These are phyloP conservation scores for Phania funesta DNA, from an alignment of 2,888 invertebrate species.

Conservation along the genomic window DNA sequence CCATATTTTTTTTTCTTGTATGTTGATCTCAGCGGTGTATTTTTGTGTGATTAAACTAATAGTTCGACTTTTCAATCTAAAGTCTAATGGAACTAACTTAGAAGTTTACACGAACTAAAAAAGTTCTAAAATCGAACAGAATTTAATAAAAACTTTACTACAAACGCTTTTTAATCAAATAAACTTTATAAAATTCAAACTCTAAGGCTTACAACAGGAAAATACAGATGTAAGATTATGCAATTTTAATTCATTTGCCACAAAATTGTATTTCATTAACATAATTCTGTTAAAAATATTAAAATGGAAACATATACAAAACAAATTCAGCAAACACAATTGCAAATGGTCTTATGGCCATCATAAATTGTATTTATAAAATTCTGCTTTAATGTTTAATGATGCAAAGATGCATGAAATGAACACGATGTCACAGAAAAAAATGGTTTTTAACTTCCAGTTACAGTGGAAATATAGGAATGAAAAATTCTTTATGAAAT, in stretches of 20 bases:
- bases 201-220: no score
- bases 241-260: not conserved
- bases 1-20: no score
- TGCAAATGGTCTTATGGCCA: conserved; percentile 4
- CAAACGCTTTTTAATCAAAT: no score
- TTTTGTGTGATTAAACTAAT: no score
- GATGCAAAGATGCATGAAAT: conserved; percentile 58
- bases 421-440: conserved; percentile 30
- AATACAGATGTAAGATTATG: not conserved
- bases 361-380: conserved; percentile 49
- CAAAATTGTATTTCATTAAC: conserved; percentile 14
- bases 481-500: conserved; percentile 20
- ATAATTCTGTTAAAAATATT: conserved; percentile 19
- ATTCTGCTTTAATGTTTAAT: conserved; percentile 55
- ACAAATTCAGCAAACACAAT: not conserved
- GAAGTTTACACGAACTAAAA: no score
- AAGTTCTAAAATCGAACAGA: no score
- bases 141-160: no score
- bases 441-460: not conserved
- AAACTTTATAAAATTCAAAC: no score
- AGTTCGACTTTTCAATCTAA: no score
- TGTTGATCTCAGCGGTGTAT: no score
- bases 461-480: not conserved
- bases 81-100: no score
- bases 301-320: not conserved